Conservation (phyloP, 2,113 vertebrate genomes). For the Fregata magnificens region DNA sequence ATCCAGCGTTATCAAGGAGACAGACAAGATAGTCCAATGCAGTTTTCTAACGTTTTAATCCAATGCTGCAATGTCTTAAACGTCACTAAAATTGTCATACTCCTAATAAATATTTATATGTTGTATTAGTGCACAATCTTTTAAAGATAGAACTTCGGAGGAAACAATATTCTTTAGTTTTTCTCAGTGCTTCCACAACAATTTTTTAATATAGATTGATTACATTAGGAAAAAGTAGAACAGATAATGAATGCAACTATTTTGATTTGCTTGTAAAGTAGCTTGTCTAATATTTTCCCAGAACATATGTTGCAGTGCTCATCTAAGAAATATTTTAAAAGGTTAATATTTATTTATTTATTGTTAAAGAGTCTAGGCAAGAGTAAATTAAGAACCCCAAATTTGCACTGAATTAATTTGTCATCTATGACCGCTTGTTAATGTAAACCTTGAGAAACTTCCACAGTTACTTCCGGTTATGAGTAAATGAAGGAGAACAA, state of each 20-base stretch:
- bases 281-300: background rate
- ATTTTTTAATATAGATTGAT: background rate
- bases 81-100: background rate
- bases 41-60: background rate
- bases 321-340: background rate
- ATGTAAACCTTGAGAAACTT: background rate
- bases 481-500: background rate
- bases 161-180: background rate
- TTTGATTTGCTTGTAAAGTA: background rate
- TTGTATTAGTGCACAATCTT: background rate
- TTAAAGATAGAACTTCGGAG: background rate
- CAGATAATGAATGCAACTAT: background rate
- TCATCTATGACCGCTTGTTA: background rate
- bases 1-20: background rate
- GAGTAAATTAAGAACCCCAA: background rate
- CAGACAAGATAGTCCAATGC: background rate
- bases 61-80: background rate
- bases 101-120: background rate
- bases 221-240: background rate
- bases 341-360: background rate
- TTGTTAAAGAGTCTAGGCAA: background rate
- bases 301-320: background rate
- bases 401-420: background rate
- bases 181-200: background rate
- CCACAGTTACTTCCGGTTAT: background rate